Evolutionary conservation across 2,888 invertebrate species (phyloP).

Genomic region (Epinotia nisella): DNA sequence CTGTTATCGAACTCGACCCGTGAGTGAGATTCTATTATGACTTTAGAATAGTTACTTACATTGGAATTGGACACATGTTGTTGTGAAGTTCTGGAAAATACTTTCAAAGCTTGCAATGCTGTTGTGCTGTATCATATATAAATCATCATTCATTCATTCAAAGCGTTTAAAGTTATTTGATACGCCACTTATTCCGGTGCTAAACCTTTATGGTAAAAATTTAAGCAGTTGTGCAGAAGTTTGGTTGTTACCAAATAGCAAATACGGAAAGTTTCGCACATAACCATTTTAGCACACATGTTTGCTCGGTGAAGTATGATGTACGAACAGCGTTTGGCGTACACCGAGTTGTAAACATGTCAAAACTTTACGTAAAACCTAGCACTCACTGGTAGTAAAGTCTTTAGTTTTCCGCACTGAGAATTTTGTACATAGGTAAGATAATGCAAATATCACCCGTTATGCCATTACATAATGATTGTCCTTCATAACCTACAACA

Average conservation of each 20-base stretch:
- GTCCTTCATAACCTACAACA: too few species aligned
- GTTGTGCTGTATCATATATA: too few species aligned
- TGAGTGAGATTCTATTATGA: too few species aligned
- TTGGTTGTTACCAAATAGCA: conserved; percentile 1
- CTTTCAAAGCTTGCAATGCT: too few species aligned
- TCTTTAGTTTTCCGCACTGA: not conserved
- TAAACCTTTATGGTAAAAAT: conserved; percentile 10
- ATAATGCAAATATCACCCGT: not conserved
- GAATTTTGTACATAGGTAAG: not conserved
- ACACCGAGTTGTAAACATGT: not conserved
- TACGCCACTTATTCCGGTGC: not conserved
- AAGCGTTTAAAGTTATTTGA: not conserved
- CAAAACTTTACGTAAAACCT: not conserved
- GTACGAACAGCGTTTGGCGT: not conserved
- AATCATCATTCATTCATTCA: too few species aligned
- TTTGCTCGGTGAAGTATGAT: conserved; percentile 17
- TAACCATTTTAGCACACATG: conserved; percentile 20
- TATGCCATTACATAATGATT: too few species aligned
- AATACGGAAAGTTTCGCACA: conserved; percentile 8
- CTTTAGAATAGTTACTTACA: not conserved
- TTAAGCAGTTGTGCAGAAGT: conserved; percentile 9
- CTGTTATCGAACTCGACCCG: too few species aligned
- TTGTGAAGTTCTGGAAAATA: not conserved
- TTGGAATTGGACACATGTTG: too few species aligned
- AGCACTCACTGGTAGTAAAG: not conserved